Percentiles rank a stretch among this genome's conserved stretches.
phyloP scores from a whole-genome alignment of 2,113 vertebrate genomes.

The Sterrhoptilus dennistouni region DNA sequence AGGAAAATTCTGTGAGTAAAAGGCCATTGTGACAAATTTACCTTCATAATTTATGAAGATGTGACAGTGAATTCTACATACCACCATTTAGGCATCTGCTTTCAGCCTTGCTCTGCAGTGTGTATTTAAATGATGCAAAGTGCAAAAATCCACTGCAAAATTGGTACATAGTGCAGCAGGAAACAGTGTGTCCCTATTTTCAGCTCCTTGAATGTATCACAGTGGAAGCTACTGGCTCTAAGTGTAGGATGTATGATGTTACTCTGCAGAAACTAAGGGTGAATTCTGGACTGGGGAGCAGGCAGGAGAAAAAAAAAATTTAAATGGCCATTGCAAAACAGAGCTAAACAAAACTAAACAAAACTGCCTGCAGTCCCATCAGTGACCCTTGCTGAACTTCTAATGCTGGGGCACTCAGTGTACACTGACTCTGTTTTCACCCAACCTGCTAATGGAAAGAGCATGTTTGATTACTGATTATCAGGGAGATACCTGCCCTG shows the following conservation, averaged over 20 bases:
- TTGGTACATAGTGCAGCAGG: neutral
- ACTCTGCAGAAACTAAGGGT: neutral
- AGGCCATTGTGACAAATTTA: neutral
- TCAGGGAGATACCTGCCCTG: neutral
- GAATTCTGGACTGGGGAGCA: neutral
- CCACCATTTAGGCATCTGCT: neutral
- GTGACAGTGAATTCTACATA: neutral
- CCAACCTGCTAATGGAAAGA: neutral
- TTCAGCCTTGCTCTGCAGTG: neutral
- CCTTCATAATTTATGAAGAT: neutral
- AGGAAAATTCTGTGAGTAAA: neutral
- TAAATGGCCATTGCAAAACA: neutral
- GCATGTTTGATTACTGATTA: neutral
- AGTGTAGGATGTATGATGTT: rapidly evolving
- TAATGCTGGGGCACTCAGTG: neutral
- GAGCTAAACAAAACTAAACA: neutral
- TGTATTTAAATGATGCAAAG: neutral
- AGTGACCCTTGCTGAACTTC: neutral
- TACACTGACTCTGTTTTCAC: neutral
- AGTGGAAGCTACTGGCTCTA: neutral
- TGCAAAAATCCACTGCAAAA: neutral
- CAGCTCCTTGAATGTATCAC: neutral
- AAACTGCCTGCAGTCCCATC: neutral
- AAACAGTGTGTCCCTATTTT: neutral
- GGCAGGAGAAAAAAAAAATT: neutral